These are phyloP conservation scores for Zygaena filipendulae DNA, from an alignment of 2,888 invertebrate genomes.

Conservation along the genomic window DNA sequence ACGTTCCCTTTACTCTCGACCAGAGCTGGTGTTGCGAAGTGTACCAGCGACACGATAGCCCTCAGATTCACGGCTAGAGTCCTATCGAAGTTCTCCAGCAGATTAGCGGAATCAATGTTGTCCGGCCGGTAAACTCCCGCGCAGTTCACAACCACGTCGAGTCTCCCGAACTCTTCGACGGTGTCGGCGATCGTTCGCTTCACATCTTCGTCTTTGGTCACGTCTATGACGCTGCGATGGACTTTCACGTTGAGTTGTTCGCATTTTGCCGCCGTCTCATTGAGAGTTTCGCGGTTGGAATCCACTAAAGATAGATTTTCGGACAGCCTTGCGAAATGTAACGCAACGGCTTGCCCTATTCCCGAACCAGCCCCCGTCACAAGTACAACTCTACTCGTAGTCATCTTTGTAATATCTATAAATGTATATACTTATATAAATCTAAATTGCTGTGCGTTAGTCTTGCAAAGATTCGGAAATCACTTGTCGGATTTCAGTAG, in stretches of 20 bases:
- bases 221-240: constrained; percentile 34
- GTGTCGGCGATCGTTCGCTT: constrained; percentile 35
- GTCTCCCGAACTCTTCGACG: constrained; percentile 26
- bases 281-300: constrained; percentile 36
- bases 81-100: constrained; percentile 27
- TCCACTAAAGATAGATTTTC: constrained; percentile 38
- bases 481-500: no score
- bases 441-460: no score
- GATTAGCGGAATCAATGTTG: constrained; percentile 24
- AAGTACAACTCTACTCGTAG: constrained; percentile 46
- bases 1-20: constrained; percentile 37
- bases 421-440: no score
- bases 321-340: constrained; percentile 33
- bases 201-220: constrained; percentile 32
- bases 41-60: constrained; percentile 35
- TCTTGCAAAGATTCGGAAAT: no score
- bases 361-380: constrained; percentile 52
- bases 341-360: constrained; percentile 42
- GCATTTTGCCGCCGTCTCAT: constrained; percentile 30
- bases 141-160: constrained; percentile 44
- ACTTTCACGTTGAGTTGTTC: constrained; percentile 26
- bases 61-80: constrained; percentile 41
- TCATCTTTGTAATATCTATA: constrained; percentile 20
- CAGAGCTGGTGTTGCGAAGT: constrained; percentile 31
- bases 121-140: constrained; percentile 33